Base-by-base conservation (phyloP, 2,797 vertebrate species). In the Phoxinus dragarum region DNA sequence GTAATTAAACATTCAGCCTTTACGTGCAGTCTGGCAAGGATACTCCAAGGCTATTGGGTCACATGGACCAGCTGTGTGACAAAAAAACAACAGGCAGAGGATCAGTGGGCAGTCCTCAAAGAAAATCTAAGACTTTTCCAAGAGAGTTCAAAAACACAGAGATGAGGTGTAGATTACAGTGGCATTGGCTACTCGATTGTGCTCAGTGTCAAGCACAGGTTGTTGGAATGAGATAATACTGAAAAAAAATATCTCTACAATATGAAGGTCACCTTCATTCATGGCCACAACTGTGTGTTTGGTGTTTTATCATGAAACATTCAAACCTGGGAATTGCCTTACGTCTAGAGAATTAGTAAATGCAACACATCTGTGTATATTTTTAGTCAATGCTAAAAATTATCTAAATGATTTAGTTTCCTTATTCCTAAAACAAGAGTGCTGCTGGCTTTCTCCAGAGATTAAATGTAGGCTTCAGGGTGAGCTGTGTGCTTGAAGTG, bases 131-230 rank as follows among this genome's bases (percentile, higher is more conserved):
- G 42, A 77, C 59, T 84, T 52, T 59, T 84, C 38, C 61, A 47
- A 44, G 56, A 69, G 36, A 78, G 74, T 78, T 84, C 27, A 84
- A 56, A 84, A 84, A 74, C 64, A 69, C n/a, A 54, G 82, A 78
- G 82, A 84, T 78, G 38, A 54, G 82, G 64, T 47, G n/a, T 78
- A 77, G 49, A 84, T 71, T 84, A 84, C 27, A 44, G 64, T 69
- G 74, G 38, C 49, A 84, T 84, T 49, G 59, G 74, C 49, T 84
- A 44, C 82, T 77, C 16, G 2, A 7, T 77, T 69, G 73, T 40
- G 47, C 61, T 84, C 47, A 56, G 61, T 77, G 61, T 84, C 82
- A 68, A 77, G 61, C 54, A 38, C 61, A 69, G 47, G 38, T 71
- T 79, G 83, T 36, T 85, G 49, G 71, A 72, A 72, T 31, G 27